Base-by-base conservation (phyloP, 2,888 invertebrate genomes). In the Protodeltote pygarga region DNA sequence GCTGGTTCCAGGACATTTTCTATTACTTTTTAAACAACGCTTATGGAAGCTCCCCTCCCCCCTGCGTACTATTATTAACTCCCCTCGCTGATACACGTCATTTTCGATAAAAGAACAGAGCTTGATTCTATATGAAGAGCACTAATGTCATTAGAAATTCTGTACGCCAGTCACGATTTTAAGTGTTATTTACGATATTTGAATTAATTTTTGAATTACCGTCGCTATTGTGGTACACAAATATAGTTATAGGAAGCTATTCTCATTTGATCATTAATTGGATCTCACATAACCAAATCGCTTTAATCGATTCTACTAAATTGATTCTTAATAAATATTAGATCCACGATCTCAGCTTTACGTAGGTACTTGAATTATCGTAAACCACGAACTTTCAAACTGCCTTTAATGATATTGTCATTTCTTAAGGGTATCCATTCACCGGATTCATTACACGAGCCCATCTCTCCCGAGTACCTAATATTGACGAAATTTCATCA, bases 261-360 rank as follows among this genome's bases (percentile, higher is more conserved):
- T 31, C 32, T 13, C 9, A 47, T 44, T 62, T 1, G 13, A 33
- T 8, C 13, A 32, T 3, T 40, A 25, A 1, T 15, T 29, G n/a
- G 6, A n/a, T n/a, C 10, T 42, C 10, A 8, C 24, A 8, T 14
- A 34, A 31, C 9, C 44, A 25, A 34, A 24, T 16, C 21, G 23
- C 15, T 40, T 19, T 32, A 32, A 44, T 52, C 24, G 33, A 31
- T 58, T 34, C 27, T 28, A 37, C 13, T 4, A 33, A 58, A 58
- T 52, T 45, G 40, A 45, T 42, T 48, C 6, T 27, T 53, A 27
- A 64, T 48, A 9, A 42, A 57, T 25, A 9, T 8, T 45, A 31
- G 19, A 35, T 14, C 14, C 17, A 9, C 4, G 10, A 19, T 20
- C 10, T 9, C 16, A 21, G 23, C 20, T 16, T 10, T 11, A 11